Base-by-base conservation (phyloP, 2,888 invertebrate genomes). In the Anagyrus pseudococci region DNA sequence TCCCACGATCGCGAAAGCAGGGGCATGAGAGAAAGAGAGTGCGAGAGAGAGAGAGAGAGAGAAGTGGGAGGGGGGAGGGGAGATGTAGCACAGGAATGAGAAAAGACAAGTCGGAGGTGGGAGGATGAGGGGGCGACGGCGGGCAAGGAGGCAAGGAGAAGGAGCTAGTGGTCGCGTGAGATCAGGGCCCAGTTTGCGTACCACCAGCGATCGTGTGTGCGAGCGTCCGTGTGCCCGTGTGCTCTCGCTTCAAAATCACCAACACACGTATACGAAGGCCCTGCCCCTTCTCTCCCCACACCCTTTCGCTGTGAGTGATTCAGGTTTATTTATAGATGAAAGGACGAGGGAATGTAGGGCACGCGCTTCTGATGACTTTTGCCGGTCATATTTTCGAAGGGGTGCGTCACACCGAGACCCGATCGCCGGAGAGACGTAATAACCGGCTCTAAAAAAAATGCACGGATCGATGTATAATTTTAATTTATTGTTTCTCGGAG, bases 1-100 rank as follows among this genome's bases (percentile, higher is more conserved):
- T 67, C 67, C 62, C 67, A 67, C 67, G 67, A 65, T 67, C 62
- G 60, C 62, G 57, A 29, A 8, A 10, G 7, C 29, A 29, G 29
- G n/a, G n/a, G n/a, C n/a, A n/a, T n/a, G n/a, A n/a, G n/a, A n/a
- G n/a, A n/a, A 29, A 29, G 29, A 52, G 41, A 49, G 55, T 44
- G 17, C 19, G 55, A 66, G 62, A 64, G 59, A 64, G 60, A 67
- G 56, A 57, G 55, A 53, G 29, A 58, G 49, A 44, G 47, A 53
- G 40, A 43, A 33, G 50, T 41, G n/a, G n/a, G 26, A n/a, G 49
- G 25, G 13, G 26, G 33, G 26, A 40, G 33, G 46, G 22, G 22
- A 19, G 29, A 59, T 22, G 43, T 49, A 50, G 57, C 37, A 60
- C 61, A 60, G 41, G 58, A 58, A 63, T 58, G 57, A 62, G 62